These are phyloP conservation scores for Gambusia yucatana DNA, from an alignment of 2,797 vertebrate species.

Conservation along the genomic window DNA sequence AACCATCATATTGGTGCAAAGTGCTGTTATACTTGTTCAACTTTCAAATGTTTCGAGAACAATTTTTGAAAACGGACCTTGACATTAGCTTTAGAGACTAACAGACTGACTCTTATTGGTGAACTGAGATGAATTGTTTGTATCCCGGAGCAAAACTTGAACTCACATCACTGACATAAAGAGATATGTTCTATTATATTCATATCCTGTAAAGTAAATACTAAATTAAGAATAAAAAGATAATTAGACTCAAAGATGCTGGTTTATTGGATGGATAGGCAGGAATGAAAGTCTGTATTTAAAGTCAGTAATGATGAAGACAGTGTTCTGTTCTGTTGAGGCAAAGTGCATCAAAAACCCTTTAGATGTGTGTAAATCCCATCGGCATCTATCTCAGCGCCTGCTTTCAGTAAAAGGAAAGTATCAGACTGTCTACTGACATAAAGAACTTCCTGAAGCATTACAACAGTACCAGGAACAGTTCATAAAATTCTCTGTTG, in stretches of 20 bases:
- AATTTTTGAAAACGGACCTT: neutral
- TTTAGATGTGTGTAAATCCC: slow-evolving; percentile 5
- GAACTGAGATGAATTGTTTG: neutral
- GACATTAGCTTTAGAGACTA: neutral
- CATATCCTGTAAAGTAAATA: neutral
- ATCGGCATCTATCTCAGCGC: slow-evolving; percentile 29
- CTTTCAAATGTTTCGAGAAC: neutral
- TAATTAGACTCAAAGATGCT: neutral
- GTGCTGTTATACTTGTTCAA: neutral
- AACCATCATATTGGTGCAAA: neutral
- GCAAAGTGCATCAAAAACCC: neutral
- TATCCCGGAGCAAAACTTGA: neutral
- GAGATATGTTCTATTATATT: neutral
- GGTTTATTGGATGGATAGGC: neutral
- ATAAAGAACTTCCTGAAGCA: slow-evolving; percentile 24
- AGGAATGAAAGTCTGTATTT: neutral
- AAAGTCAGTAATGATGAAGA: neutral
- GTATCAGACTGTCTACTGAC: slow-evolving; percentile 25
- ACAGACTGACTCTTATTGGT: neutral
- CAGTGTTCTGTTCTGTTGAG: neutral
- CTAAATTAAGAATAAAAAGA: neutral
- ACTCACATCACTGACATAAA: neutral
- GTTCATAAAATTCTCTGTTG: slow-evolving; percentile 23
- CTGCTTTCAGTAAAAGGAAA: slow-evolving; percentile 27
- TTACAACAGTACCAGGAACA: slow-evolving; percentile 21